Base-by-base conservation (phyloP, 35 echinoderm and acorn worm genomes). In the Heliocidaris erythrogramma region DNA sequence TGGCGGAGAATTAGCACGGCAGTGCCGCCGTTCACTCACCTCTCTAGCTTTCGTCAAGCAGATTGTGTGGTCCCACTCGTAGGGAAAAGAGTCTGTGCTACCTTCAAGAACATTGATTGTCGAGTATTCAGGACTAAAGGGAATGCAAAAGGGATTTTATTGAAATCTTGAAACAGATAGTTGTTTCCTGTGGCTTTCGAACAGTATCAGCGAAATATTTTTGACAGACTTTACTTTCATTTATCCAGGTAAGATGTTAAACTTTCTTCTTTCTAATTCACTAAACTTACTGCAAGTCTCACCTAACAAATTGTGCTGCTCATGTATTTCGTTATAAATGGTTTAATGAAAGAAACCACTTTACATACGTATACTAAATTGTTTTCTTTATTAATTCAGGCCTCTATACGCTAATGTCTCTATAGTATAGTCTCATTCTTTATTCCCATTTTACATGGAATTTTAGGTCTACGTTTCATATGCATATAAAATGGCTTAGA, bases 211-310 rank as follows among this genome's bases (percentile, higher is more conserved):
- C 27, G n/a, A 5, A 8, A 21, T 21, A 78, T 78, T 78, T 5
- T 24, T 78, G 65, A 89, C 7, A 31, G 87, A 47, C 32, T 32
- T 32, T 16, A 42, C 31, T 89, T 11, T 89, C 10, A 47, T 24
- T 89, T 89, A 47, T 32, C 31, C 24, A 47, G 87, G 87, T 89
- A 89, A 89, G 87, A 89, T 89, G 47, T 89, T 32, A 42, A 89
- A 89, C 31, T 89, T 89, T 89, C 10, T 78, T n/a, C 27, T n/a
- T 42, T 42, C 35, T 42, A 42, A 42, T 42, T 78, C 65, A 24
- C 5, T 60, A 18, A 27, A 27, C 2, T 78, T 7, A 27, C 65
- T 78, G 65, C 14, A 42, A 42, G 35, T 42, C 35, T 42, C 35
- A 42, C 35, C 35, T 42, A 42, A 42, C 35, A 42, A 42, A 42